Percentiles rank a stretch among this genome's conserved stretches.
Evolutionary conservation across 2,888 invertebrate species (phyloP).

Genomic region (Xestia ashworthii): DNA sequence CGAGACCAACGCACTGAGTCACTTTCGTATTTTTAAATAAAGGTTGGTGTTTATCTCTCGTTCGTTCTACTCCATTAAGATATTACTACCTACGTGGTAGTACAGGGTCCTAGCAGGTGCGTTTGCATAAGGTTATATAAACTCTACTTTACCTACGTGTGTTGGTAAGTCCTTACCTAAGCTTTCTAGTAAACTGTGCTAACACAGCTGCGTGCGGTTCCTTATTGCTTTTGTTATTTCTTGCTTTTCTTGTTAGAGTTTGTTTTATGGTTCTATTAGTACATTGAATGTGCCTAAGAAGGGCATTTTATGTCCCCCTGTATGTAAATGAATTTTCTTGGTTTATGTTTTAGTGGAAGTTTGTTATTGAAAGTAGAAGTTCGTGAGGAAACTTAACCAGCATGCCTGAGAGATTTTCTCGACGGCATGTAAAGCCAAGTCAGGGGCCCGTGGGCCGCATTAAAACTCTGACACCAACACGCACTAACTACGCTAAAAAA

Average conservation of each 20-base stretch:
- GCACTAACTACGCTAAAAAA: neutral
- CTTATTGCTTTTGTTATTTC: slow-evolving; percentile 14
- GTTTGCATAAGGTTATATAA: neutral
- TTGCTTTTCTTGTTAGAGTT: neutral
- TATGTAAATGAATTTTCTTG: neutral
- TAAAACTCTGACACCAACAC: too few species aligned
- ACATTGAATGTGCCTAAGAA: neutral
- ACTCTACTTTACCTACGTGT: neutral
- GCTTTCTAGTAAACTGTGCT: neutral
- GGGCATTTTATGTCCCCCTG: neutral
- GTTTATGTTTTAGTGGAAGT: neutral
- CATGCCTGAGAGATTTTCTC: too few species aligned
- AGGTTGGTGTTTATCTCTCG: neutral
- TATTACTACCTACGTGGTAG: neutral
- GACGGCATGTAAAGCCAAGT: too few species aligned
- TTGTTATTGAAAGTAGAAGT: neutral
- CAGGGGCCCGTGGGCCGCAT: too few species aligned
- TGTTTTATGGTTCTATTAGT: neutral
- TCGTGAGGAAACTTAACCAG: neutral
- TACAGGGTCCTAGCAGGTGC: neutral
- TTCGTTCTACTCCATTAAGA: neutral
- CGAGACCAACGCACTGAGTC: too few species aligned
- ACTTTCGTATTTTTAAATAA: too few species aligned
- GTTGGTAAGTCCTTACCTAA: neutral
- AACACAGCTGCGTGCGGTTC: neutral